Evolutionary conservation across 1,140 invertebrate genomes (phyloP).

Genomic region (Hirudo medicinalis): DNA sequence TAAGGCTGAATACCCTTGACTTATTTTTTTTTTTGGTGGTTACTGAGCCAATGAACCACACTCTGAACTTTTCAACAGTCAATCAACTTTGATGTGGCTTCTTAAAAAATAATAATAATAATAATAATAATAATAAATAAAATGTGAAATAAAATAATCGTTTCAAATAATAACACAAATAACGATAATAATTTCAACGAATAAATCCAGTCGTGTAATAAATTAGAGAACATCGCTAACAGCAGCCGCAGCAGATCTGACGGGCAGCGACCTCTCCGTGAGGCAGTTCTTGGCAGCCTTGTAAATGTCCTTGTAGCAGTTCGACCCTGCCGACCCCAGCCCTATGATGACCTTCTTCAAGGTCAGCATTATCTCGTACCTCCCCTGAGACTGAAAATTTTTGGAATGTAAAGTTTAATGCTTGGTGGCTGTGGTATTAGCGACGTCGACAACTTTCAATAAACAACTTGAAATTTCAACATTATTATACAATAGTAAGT

Average conservation of each 20-base stretch:
- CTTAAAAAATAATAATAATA: not conserved
- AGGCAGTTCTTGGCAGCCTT: slow-evolving; percentile 70
- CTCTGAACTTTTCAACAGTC: not conserved
- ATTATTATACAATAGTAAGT: too few species aligned
- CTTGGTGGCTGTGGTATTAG: too few species aligned
- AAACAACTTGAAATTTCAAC: too few species aligned
- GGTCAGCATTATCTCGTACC: slow-evolving; percentile 91
- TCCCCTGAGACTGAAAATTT: slow-evolving; percentile 59
- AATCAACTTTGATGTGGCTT: not conserved
- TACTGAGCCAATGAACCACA: not conserved
- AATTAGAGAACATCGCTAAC: not conserved
- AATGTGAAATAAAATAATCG: not conserved
- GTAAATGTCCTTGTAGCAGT: slow-evolving; percentile 81
- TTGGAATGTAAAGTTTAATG: too few species aligned
- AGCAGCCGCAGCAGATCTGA: slow-evolving; percentile 67
- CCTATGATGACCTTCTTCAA: slow-evolving; percentile 72
- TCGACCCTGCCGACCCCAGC: slow-evolving; percentile 70
- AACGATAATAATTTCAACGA: not conserved
- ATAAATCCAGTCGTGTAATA: too few species aligned
- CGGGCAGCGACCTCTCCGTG: slow-evolving; percentile 76
- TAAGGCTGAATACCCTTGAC: too few species aligned
- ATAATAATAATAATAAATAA: not conserved
- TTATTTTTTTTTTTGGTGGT: too few species aligned
- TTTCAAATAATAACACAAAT: not conserved
- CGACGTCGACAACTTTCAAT: too few species aligned